These are phyloP conservation scores for Cyanoderma ruficeps DNA, from an alignment of 2,113 vertebrate genomes.

Conservation along the genomic window DNA sequence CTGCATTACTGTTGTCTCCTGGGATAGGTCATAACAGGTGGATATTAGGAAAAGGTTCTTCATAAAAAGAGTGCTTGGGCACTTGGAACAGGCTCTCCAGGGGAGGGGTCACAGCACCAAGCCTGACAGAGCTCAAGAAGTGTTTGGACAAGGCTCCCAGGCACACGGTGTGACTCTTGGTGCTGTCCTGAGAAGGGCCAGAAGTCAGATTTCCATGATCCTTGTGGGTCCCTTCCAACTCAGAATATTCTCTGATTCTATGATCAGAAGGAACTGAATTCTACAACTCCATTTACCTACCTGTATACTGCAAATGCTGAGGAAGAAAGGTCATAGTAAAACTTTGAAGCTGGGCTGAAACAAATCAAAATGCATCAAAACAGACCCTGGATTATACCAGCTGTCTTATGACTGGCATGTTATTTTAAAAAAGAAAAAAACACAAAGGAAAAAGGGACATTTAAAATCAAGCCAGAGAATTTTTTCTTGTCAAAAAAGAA, in stretches of 20 bases:
- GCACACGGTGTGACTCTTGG: neutral
- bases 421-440: neutral
- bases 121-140: neutral
- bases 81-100: neutral
- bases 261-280: neutral
- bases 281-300: neutral
- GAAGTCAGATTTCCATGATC: neutral
- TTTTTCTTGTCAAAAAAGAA: neutral
- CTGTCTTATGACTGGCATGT: neutral
- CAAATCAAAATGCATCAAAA: neutral
- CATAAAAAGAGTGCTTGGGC: neutral
- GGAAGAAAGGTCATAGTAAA: neutral
- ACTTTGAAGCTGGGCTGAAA: neutral
- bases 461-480: neutral
- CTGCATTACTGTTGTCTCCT: neutral
- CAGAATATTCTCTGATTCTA: neutral
- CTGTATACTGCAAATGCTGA: neutral
- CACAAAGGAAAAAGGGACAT: neutral
- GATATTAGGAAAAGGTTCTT: no score
- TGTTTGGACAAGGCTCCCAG: fast-evolving
- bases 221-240: fast-evolving
- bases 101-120: neutral
- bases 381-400: neutral
- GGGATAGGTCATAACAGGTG: no score
- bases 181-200: neutral